Evolutionary conservation across 2,113 vertebrate species (phyloP).

Genomic region (Felis catus): DNA sequence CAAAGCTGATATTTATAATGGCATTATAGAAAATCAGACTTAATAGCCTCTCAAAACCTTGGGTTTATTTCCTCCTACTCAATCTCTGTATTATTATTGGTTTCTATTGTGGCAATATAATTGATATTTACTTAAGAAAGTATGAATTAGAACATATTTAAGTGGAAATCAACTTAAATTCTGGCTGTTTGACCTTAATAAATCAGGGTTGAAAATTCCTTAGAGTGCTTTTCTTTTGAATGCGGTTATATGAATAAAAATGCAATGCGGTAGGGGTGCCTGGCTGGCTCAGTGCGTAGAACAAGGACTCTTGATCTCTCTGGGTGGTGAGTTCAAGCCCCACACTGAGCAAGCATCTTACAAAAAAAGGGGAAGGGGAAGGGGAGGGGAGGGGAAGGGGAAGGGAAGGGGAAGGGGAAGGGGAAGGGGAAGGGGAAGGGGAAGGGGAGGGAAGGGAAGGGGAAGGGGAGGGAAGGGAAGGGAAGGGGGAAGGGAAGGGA

Average conservation of each 20-base stretch:
- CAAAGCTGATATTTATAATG: conserved; percentile 49
- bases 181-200: conserved; percentile 14
- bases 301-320: neutral
- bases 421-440: too few species aligned
- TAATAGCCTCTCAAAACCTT: neutral
- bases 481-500: too few species aligned
- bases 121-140: conserved; percentile 57
- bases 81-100: neutral
- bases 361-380: neutral
- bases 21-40: conserved; percentile 53
- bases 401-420: too few species aligned
- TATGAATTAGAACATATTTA: conserved; percentile 50
- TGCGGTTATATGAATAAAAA: neutral
- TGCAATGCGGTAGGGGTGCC: neutral
- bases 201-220: neutral
- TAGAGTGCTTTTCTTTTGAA: neutral
- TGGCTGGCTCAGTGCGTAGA: neutral
- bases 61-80: neutral
- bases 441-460: too few species aligned
- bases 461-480: accelerated
- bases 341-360: neutral
- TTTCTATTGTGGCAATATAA: conserved; percentile 33
- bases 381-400: too few species aligned
- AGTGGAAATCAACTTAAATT: conserved; percentile 46
- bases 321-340: neutral